Base-by-base conservation (phyloP, 2,797 vertebrate species). In the Coregonus suidteri region DNA sequence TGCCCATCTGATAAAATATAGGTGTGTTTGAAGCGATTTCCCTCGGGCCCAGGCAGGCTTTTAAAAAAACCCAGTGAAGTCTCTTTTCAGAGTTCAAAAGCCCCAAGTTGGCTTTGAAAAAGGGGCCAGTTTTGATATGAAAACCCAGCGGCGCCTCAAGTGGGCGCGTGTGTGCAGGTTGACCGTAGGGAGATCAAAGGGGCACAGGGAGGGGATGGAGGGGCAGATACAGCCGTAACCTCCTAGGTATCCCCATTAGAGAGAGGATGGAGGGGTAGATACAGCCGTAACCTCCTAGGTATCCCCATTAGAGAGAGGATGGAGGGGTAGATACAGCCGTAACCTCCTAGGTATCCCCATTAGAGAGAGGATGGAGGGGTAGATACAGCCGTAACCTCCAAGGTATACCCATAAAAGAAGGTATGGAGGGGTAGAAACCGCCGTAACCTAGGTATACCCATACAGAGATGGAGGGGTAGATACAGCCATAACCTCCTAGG, bases 181-280 rank as follows among this genome's bases (percentile, higher is more conserved):
- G 34, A 77, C 82, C 35, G 1, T 1, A 7, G 70, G 47, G 62
- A 86, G 87, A 91, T 91, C 77, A 91, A 90, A 92, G 85, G n/a
- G 59, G 25, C 4, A 34, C 73, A 5, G 78, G 3, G 79, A 76
- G 82, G 77, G 85, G 41, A 30, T 69, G 4, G 79, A 3, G 80
- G 76, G 84, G 18, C 81, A 86, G 80, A 47, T 64, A 51, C 13
- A 68, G 79, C 77, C 41, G n/a, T 59, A 76, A 78, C 78, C 16
- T 77, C 16, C 37, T 41, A 9, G 37, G 37, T 41, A 41, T 41
- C 1, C 6, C 1, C 37, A 6, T 41, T 41, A 9, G 6, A 41
- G 37, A 41, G 37, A 5, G 5, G 35, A 1, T 41, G 37, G 37
- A 41, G 37, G 37, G 1, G 37, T 41, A 41, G 37, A 0, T 7